Percentiles rank a stretch among this genome's conserved stretches.
phyloP scores from a whole-genome alignment of 2,113 vertebrate species.

The Aegithalos caudatus region DNA sequence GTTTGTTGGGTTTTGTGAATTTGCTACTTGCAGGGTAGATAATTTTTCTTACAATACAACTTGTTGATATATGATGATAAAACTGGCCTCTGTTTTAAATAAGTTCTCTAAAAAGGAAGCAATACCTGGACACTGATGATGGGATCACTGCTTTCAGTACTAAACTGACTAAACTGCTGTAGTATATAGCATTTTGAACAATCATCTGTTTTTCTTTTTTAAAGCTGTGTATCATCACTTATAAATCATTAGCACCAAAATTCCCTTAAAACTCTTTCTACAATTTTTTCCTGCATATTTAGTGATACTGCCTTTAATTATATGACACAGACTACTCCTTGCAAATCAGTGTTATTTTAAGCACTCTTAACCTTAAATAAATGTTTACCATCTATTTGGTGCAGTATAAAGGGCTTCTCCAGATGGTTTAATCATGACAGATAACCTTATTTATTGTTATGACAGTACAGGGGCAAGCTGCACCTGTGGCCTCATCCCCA shows the following conservation, averaged over 20 bases:
- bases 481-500: slow-evolving; percentile 27
- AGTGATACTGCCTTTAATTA: background rate
- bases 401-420: background rate
- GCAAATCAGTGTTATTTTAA: background rate
- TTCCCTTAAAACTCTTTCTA: background rate
- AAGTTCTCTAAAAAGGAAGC: background rate
- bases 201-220: background rate
- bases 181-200: background rate
- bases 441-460: slow-evolving; percentile 59
- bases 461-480: slow-evolving; percentile 26
- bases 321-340: background rate
- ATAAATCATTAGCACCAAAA: background rate
- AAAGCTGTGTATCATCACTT: background rate
- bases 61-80: background rate
- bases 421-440: slow-evolving; percentile 44
- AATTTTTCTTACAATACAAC: background rate
- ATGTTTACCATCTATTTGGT: background rate
- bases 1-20: background rate
- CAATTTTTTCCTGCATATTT: background rate
- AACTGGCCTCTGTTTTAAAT: background rate
- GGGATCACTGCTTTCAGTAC: background rate
- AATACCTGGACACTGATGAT: background rate
- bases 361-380: background rate
- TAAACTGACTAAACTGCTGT: background rate
- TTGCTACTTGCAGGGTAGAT: background rate